Percentiles rank a stretch among this genome's conserved stretches.
These are phyloP conservation scores for Serinus canaria DNA, from an alignment of 2,113 vertebrate species.

Conservation along the genomic window DNA sequence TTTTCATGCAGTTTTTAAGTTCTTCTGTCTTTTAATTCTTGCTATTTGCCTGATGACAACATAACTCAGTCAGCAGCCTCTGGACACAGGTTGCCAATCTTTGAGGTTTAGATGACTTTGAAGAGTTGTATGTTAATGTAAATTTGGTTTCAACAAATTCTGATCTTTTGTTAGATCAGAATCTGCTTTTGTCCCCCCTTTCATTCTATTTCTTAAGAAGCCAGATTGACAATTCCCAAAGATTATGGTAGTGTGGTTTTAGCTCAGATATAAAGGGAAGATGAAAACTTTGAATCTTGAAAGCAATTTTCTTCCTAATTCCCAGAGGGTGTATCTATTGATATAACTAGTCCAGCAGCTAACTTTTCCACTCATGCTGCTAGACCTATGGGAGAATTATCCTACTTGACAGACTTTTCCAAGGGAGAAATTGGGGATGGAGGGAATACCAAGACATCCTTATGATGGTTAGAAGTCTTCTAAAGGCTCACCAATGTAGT, in stretches of 20 bases:
- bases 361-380: neutral
- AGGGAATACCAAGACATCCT: neutral
- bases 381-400: neutral
- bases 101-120: neutral
- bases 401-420: neutral
- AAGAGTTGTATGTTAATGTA: neutral
- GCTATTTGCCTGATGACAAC: neutral
- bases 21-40: neutral
- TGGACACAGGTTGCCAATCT: fast-evolving
- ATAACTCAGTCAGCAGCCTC: neutral
- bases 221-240: neutral
- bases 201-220: neutral
- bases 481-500: neutral
- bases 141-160: neutral
- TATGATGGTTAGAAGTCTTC: neutral
- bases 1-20: neutral
- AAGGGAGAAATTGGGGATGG: fast-evolving
- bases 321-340: neutral
- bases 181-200: neutral
- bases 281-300: neutral
- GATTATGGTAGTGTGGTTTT: neutral
- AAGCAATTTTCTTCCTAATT: neutral
- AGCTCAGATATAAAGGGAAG: neutral
- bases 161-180: neutral
- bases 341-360: neutral